Evolutionary conservation across 2,113 vertebrate species (phyloP).

Genomic region (Tympanuchus pallidicinctus): DNA sequence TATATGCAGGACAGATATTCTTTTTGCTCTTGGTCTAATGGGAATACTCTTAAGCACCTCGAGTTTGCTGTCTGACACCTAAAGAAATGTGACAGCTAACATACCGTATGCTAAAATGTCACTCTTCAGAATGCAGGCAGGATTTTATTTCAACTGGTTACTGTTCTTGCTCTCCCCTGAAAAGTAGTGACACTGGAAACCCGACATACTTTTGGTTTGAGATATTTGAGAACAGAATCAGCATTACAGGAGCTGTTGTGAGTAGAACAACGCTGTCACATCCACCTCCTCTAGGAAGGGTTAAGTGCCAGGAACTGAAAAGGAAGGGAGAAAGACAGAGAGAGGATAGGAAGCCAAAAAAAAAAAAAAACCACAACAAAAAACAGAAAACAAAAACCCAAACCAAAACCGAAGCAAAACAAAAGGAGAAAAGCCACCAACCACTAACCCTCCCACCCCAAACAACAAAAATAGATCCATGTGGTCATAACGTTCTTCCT

Average conservation of each 20-base stretch:
- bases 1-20: background rate
- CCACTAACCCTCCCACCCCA: background rate
- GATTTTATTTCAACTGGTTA: background rate
- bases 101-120: background rate
- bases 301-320: background rate
- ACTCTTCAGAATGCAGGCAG: background rate
- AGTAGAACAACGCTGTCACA: background rate
- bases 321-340: fast-evolving
- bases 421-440: background rate
- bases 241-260: fast-evolving
- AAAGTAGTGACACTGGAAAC: background rate
- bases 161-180: background rate
- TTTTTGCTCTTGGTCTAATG: background rate
- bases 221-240: background rate
- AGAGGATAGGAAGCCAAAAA: background rate
- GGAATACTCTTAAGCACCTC: background rate
- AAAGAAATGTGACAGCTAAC: background rate
- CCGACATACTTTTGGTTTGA: background rate
- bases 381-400: background rate
- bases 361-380: too few relatives aligned
- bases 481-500: background rate
- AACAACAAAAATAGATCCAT: background rate
- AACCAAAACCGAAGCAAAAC: background rate
- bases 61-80: background rate
- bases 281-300: background rate